Base-by-base conservation (phyloP, 2,888 invertebrate species). In the Leptinotarsa tumamoca region DNA sequence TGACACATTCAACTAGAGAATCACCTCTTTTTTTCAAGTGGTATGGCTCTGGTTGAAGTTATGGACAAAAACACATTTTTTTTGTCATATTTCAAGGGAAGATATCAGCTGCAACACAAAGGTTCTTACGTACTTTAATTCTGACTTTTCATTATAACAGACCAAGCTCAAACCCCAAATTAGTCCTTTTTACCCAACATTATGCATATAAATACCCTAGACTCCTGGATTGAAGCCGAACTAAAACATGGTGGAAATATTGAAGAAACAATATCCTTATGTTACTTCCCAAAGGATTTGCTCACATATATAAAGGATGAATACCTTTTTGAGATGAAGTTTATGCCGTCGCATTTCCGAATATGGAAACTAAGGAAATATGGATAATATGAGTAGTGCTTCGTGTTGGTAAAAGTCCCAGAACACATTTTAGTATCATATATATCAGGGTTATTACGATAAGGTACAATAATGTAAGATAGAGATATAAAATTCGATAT, bases 311-410 rank as follows among this genome's bases (percentile, higher is more conserved):
- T 68, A 23, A 23, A 52, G 21, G 49, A n/a, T 52, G 27, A 49
- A 33, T 52, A 54, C 49, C 49, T 33, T 61, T 73, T 68, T 15
- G 43, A 21, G 43, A 61, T 33, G 54, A 72, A 72, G 56, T 77
- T 77, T 63, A 75, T 73, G 71, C 56, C 51, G 70, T 67, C 68
- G 21, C 52, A 72, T 67, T 74, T 76, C 70, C 69, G 74, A 76
- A 76, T 76, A 71, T 76, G 74, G 73, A 72, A 74, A 72, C 78
- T 76, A 74, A 78, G 74, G 71, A 78, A 72, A 76, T 76, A 73
- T 43, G 76, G 74, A 67, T 78, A 72, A 72, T 73, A 73, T 72
- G 73, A 78, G 73, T 78, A 74, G 75, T 76, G 74, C 74, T 72
- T 78, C 76, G 78, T 70, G 72, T 73, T 74, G 68, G 75, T 67